Evolutionary conservation across 2,888 invertebrate species (phyloP).

Genomic region (Arge pagana): DNA sequence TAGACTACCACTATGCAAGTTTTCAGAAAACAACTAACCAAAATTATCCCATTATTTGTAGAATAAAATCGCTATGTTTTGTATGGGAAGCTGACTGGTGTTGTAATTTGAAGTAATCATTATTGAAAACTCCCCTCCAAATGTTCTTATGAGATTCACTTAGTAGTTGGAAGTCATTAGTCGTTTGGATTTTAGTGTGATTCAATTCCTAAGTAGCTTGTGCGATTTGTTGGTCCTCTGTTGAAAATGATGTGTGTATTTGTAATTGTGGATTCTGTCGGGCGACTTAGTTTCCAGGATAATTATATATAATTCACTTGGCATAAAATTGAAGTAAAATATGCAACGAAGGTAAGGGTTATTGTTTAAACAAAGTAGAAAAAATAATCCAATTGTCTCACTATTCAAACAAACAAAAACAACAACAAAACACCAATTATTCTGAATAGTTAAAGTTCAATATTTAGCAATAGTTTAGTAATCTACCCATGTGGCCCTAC

Average conservation of each 20-base stretch:
- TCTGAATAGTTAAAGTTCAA: no score
- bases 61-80: slow-evolving; percentile 59
- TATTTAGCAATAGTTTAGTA: no score
- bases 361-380: no score
- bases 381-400: no score
- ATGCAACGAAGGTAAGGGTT: slow-evolving; percentile 12
- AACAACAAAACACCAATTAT: no score
- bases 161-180: no score
- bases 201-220: no score
- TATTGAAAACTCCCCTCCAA: slow-evolving; percentile 14
- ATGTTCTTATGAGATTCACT: slow-evolving; percentile 33
- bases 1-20: slow-evolving; percentile 43
- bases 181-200: background rate
- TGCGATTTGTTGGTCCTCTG: background rate
- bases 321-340: slow-evolving; percentile 2
- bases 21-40: slow-evolving; percentile 45
- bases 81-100: slow-evolving; percentile 47
- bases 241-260: background rate
- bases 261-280: background rate
- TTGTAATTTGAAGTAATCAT: slow-evolving; percentile 9
- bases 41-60: slow-evolving; percentile 57
- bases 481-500: no score
- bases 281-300: background rate
- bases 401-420: no score
- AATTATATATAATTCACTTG: background rate